Base-by-base conservation (phyloP, 2,797 vertebrate species). In the Thamnophis elegans region DNA sequence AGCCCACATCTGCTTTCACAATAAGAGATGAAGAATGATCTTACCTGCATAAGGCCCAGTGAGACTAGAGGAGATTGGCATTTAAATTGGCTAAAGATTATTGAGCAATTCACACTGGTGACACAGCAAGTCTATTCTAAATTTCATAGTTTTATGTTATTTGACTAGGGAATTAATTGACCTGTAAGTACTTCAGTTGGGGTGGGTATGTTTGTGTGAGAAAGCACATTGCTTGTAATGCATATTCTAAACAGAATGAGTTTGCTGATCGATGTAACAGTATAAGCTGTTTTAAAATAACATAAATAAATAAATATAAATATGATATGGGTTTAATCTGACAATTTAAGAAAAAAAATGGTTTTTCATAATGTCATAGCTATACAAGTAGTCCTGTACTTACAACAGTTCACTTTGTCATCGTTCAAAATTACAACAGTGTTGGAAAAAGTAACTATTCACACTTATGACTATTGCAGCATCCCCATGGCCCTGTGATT, bases 161-260 rank as follows among this genome's bases (percentile, higher is more conserved):
- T 60, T 90, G 82, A 86, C 59, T 86, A 60, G 92, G 92, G 59
- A 85, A 87, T 68, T 90, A 92, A 78, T 90, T 78, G 60, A 92
- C 36, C 60, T 87, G 60, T 42, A 78, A 55, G 20, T 73, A 10
- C 20, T 90, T 12, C 53, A 53, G 54, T 59, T 42, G 28, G 54
- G 18, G 36, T 8, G 13, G 6, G 25, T 28, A 9, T 25, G 10
- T 82, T 47, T 82, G 20, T 47, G 78, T 47, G 10, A 12, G 20
- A 82, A 42, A 47, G 20, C 73, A 55, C 22, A 12, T 73, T 87
- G 47, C 54, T 92, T 78, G 26, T 86, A 58, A 82, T 62, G 4
- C 51, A 51, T 65, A 47, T 90, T 92, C 56, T 78, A 54, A 90
- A 90, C 89, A 82, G 3, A 32, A 60, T 53, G 16, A 90, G 32